Evolutionary conservation across 2,888 invertebrate species (phyloP).

Genomic region (Neoascia interrupta): DNA sequence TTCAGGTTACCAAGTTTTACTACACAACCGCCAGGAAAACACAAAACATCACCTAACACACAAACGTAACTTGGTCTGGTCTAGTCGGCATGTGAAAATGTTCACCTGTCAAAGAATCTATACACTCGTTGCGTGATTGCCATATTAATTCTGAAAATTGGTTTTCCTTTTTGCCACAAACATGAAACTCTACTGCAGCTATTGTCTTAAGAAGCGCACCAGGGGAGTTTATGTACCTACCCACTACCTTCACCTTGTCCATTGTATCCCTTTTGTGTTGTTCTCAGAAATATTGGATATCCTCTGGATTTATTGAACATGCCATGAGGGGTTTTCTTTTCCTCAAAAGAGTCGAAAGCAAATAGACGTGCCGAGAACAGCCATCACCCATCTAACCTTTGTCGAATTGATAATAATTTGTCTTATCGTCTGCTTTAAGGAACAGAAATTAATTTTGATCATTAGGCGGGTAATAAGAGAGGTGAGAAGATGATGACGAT

Average conservation of each 20-base stretch:
- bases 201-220: conserved; percentile 57
- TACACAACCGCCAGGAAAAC: conserved; percentile 2
- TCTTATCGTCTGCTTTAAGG: conserved; percentile 21
- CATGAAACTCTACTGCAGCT: conserved; percentile 45
- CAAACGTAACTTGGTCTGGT: background rate
- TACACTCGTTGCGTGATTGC: conserved; percentile 66
- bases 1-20: conserved; percentile 33
- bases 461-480: conserved; percentile 54
- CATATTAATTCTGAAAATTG: conserved; percentile 69
- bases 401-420: conserved; percentile 64
- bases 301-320: conserved; percentile 65
- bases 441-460: conserved; percentile 56
- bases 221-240: conserved; percentile 5
- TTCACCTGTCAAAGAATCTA: conserved; percentile 66
- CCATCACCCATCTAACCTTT: conserved; percentile 44
- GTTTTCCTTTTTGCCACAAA: conserved; percentile 64
- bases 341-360: background rate
- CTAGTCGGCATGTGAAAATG: conserved; percentile 52
- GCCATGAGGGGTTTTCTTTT: conserved; percentile 42
- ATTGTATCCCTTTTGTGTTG: conserved; percentile 39
- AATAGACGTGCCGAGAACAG: conserved; percentile 11
- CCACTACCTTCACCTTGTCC: conserved; percentile 26
- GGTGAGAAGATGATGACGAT: conserved; percentile 24
- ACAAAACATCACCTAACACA: conserved; percentile 1
- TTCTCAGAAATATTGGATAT: conserved; percentile 54